phyloP scores from a whole-genome alignment of 2,888 invertebrate species.

The Chrysina gloriosa region DNA sequence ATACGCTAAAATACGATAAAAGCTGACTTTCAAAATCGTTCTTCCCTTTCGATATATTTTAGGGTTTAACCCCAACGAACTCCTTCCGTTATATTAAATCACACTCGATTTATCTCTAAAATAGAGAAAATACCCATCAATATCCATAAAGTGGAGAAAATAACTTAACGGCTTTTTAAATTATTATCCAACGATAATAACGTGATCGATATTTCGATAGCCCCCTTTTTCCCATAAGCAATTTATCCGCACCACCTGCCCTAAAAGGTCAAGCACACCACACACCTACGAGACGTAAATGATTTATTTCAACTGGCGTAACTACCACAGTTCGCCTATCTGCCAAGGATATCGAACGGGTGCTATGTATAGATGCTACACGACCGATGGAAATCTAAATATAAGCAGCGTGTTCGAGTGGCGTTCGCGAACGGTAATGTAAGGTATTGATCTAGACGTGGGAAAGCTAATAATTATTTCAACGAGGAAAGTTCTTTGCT shows the following conservation, averaged over 20 bases:
- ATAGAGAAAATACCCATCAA: too few relatives aligned
- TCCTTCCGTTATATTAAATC: too few relatives aligned
- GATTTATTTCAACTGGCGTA: too few relatives aligned
- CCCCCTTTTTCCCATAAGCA: background rate
- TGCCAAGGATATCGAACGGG: background rate
- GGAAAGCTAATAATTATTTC: background rate
- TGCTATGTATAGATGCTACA: constrained; percentile 4
- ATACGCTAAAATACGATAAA: too few relatives aligned
- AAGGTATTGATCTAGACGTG: constrained; percentile 8
- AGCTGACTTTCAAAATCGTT: too few relatives aligned
- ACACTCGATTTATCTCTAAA: too few relatives aligned
- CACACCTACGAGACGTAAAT: too few relatives aligned
- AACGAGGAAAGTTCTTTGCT: background rate
- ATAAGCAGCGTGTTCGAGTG: constrained; percentile 10
- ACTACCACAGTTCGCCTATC: background rate
- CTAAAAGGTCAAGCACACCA: background rate
- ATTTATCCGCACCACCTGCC: background rate
- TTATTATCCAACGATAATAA: too few relatives aligned
- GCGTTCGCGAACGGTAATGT: background rate
- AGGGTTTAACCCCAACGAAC: too few relatives aligned
- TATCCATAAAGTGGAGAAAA: too few relatives aligned
- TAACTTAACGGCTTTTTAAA: too few relatives aligned
- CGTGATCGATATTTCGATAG: background rate
- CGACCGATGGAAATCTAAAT: constrained; percentile 9
- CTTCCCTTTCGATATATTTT: too few relatives aligned